Evolutionary conservation across 2,113 vertebrate species (phyloP).

Genomic region (Sisor rabdophorus): DNA sequence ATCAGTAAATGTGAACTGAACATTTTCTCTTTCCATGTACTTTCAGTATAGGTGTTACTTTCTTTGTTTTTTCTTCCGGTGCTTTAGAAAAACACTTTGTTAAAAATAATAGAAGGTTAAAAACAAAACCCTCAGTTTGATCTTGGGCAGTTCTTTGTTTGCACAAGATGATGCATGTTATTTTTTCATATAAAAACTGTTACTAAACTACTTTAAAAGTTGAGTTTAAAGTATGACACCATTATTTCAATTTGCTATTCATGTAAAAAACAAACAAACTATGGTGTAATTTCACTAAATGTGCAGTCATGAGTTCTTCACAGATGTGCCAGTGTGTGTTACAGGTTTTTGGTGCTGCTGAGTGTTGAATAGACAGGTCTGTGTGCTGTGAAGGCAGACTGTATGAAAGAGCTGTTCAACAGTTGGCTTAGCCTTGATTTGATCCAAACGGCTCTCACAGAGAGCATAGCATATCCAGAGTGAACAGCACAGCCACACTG

Average conservation of each 20-base stretch:
- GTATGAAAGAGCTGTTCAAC: slow-evolving; percentile 47
- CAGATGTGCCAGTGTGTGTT: slow-evolving; percentile 2
- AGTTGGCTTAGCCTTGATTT: slow-evolving; percentile 37
- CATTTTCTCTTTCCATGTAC: background rate
- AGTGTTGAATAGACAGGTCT: slow-evolving; percentile 36
- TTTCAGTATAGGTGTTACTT: background rate
- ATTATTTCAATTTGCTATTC: background rate
- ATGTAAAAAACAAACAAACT: slow-evolving; percentile 13
- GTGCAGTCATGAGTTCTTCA: slow-evolving; percentile 16
- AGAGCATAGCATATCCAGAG: slow-evolving; percentile 41
- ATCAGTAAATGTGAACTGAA: slow-evolving; percentile 13
- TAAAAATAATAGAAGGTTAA: too few relatives aligned
- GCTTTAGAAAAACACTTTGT: too few relatives aligned
- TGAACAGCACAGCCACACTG: slow-evolving; percentile 19
- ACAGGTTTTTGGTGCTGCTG: slow-evolving; percentile 8
- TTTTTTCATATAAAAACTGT: background rate
- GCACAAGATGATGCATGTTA: background rate
- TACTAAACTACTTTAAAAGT: background rate
- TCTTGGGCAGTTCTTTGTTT: background rate
- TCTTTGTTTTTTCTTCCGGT: background rate
- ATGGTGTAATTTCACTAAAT: background rate
- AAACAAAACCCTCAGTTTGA: background rate
- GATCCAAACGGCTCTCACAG: slow-evolving; percentile 9
- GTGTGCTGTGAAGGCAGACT: slow-evolving; percentile 25
- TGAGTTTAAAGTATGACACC: background rate